These are phyloP conservation scores for Pantherophis alleghaniensis DNA, from an alignment of 2,797 vertebrate genomes.

Conservation along the genomic window DNA sequence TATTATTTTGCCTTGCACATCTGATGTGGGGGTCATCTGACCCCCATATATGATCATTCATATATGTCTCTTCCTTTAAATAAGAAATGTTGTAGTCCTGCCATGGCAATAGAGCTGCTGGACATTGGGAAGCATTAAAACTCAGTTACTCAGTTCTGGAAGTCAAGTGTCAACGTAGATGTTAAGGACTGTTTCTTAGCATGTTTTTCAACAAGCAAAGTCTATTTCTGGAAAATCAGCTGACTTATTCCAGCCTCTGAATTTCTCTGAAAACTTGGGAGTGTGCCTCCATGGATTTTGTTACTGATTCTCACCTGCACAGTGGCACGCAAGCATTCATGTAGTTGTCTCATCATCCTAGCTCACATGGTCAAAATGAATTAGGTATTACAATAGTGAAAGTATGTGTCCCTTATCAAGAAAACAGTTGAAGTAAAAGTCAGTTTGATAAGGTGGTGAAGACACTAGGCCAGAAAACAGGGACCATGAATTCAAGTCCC, in stretches of 20 bases:
- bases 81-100: neutral
- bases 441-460: neutral
- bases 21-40: neutral
- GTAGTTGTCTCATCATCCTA: neutral
- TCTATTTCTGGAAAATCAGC: neutral
- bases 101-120: neutral
- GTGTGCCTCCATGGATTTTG: neutral
- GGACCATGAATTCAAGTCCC: neutral
- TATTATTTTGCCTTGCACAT: neutral
- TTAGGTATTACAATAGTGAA: neutral
- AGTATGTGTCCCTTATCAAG: neutral
- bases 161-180: neutral
- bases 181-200: neutral
- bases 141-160: neutral
- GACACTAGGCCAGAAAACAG: neutral
- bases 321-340: neutral
- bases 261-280: neutral
- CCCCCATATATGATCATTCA: neutral
- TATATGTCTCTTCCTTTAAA: neutral
- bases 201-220: neutral
- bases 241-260: neutral
- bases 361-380: neutral
- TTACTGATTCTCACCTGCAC: neutral
- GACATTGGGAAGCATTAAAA: neutral
- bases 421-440: neutral